Percentiles rank a stretch among this genome's conserved stretches.
These are phyloP conservation scores for Buphagus erythrorhynchus DNA, from an alignment of 2,797 vertebrate genomes.

Conservation along the genomic window DNA sequence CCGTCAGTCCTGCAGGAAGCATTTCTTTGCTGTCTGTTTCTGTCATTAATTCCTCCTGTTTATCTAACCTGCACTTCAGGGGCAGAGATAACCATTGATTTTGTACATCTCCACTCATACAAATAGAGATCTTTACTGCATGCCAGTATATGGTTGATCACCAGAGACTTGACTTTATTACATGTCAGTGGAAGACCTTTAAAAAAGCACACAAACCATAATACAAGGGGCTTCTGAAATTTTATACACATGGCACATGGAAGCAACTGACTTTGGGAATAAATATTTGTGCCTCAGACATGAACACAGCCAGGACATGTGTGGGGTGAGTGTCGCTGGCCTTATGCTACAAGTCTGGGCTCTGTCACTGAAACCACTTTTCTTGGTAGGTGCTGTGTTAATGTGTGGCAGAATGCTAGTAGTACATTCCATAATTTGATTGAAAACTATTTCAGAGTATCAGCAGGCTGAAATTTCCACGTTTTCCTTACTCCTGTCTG, in stretches of 20 bases:
- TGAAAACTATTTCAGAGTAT: neutral
- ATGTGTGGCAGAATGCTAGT: neutral
- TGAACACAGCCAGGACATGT: fast-evolving
- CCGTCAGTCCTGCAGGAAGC: neutral
- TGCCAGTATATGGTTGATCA: neutral
- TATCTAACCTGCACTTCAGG: neutral
- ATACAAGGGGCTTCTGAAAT: neutral
- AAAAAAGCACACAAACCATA: neutral
- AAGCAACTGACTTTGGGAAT: neutral
- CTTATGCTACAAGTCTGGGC: neutral
- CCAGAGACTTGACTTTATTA: neutral
- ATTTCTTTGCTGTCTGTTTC: neutral
- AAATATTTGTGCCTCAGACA: neutral
- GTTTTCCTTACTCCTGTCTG: neutral
- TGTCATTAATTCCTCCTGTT: neutral
- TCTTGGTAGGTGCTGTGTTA: neutral
- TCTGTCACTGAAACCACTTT: neutral
- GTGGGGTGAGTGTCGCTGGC: neutral
- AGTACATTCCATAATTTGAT: neutral
- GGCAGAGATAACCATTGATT: neutral
- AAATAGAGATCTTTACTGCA: neutral
- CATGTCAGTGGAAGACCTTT: neutral
- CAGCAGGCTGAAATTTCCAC: neutral
- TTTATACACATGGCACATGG: neutral
- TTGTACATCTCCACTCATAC: neutral